Base-by-base conservation (phyloP, 2,888 invertebrate genomes). In the Pristionchus arcanus region DNA sequence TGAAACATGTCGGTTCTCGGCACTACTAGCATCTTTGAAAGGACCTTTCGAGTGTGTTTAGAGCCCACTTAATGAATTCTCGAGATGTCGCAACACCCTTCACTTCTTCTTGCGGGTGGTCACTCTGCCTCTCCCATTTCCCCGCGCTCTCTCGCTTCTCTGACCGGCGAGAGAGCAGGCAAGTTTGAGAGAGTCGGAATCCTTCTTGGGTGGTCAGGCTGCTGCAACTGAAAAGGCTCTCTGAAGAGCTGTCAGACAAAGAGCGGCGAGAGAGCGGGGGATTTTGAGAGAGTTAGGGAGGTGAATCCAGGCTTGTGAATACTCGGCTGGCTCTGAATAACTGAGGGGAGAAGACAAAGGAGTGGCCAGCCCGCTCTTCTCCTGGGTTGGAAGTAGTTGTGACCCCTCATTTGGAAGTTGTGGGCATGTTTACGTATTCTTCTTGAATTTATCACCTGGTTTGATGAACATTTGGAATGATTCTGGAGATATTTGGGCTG, bases 301-400 rank as follows among this genome's bases (percentile, higher is more conserved):
- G 84, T 34, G 84, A 85, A 85, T 59, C 59, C 55, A 85, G 59
- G 84, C 55, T 59, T 85, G 84, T 85, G 84, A 85, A 81, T 81
- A 81, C 81, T 81, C 19, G 1, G n/a, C 4, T n/a, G n/a, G 31
- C 68, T 68, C n/a, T 74, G 81, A 81, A 81, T 81, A 53, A 42
- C 49, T 53, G 49, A 81, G 81, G 11, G 42, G 42, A 1, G 37
- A 49, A 59, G 59, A 85, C 59, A 85, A 85, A 59, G 25, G 84
- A 85, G 59, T 34, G 84, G 84, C 34, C 9, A 19, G 74, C 5
- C 9, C 55, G 84, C 31, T 1, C 55, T 55, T 53, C n/a, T 53
- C 53, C 83, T 25, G 2, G 68, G 68, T n/a, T 63, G 63, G 63
- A 42, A 81, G 81, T 81, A 81, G 49, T 81, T 49, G 37, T 53